These are phyloP conservation scores for Myanophis thanlyinensis DNA, from an alignment of 2,113 vertebrate species.

Conservation along the genomic window DNA sequence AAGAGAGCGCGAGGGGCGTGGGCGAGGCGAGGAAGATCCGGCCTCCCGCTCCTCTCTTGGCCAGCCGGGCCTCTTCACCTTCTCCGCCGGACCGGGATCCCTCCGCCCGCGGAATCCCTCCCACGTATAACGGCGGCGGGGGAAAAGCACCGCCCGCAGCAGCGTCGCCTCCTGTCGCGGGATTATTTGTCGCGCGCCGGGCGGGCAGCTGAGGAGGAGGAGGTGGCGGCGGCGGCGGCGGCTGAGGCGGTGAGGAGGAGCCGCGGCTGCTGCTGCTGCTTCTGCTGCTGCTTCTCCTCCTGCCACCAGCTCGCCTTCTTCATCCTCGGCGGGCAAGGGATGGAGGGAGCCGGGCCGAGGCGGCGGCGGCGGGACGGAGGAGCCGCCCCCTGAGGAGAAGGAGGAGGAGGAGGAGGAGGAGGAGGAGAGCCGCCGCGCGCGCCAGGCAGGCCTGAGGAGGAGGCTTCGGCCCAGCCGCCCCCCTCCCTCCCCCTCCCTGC, in stretches of 20 bases:
- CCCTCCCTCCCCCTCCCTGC: background rate
- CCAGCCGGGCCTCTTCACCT: background rate
- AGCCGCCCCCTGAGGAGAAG: constrained; percentile 61
- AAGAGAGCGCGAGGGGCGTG: constrained; percentile 16
- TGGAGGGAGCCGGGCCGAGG: constrained; percentile 49
- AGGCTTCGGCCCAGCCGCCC: constrained; percentile 29
- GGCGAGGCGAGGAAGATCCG: background rate
- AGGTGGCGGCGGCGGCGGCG: constrained; percentile 26
- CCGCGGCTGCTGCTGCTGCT: background rate
- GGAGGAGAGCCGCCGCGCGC: constrained; percentile 51
- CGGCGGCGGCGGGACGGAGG: constrained; percentile 34
- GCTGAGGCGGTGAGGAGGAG: background rate
- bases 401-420: too few species aligned
- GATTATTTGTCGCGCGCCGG: constrained; percentile 43
- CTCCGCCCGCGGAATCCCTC: constrained; percentile 12
- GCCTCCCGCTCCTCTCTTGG: background rate
- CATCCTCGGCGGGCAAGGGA: constrained; percentile 12
- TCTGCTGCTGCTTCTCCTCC: too few species aligned
- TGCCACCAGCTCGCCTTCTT: too few species aligned
- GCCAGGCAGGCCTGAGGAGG: constrained; percentile 6
- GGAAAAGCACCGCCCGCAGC: background rate
- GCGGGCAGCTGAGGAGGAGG: background rate
- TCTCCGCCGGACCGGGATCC: background rate
- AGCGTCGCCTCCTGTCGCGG: constrained; percentile 17
- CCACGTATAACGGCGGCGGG: background rate